phyloP scores from a whole-genome alignment of 1,140 invertebrate genomes.

The Calephelis nemesis region DNA sequence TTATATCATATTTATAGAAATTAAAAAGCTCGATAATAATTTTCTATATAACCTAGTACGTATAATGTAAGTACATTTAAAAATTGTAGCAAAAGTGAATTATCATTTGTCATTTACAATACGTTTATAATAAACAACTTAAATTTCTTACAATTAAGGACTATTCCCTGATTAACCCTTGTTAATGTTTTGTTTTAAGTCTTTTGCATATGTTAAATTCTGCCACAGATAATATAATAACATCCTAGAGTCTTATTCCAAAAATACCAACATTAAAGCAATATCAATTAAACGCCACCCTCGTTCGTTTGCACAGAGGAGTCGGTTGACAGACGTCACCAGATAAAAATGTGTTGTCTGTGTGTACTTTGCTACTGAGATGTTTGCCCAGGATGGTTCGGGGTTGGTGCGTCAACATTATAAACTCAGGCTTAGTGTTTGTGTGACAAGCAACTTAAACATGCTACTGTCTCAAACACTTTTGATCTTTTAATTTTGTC shows the following conservation, averaged over 20 bases:
- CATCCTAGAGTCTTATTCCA: constrained; percentile 26
- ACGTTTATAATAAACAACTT: no score
- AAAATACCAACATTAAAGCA: constrained; percentile 38
- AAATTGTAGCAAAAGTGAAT: no score
- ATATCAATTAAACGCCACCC: constrained; percentile 64
- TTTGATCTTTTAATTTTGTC: constrained; percentile 1
- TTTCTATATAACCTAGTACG: no score
- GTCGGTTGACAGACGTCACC: constrained; percentile 49
- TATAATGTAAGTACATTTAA: no score
- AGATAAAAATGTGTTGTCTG: constrained; percentile 68
- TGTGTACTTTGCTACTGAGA: constrained; percentile 50
- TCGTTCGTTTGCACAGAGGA: constrained; percentile 52
- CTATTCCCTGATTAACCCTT: no score
- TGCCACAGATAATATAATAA: neutral
- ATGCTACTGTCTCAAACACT: constrained; percentile 39
- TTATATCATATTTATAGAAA: no score
- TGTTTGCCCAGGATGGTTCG: constrained; percentile 36
- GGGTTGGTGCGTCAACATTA: constrained; percentile 40
- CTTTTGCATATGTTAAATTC: neutral
- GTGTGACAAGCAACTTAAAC: constrained; percentile 40
- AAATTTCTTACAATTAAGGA: no score
- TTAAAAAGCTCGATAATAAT: no score
- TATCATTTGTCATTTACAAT: no score
- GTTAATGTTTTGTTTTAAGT: no score
- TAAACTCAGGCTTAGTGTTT: constrained; percentile 41